Evolutionary conservation across 2,797 vertebrate genomes (phyloP), one percentile per base, ranked within the genome.

Genomic region (Merluccius polli): DNA sequence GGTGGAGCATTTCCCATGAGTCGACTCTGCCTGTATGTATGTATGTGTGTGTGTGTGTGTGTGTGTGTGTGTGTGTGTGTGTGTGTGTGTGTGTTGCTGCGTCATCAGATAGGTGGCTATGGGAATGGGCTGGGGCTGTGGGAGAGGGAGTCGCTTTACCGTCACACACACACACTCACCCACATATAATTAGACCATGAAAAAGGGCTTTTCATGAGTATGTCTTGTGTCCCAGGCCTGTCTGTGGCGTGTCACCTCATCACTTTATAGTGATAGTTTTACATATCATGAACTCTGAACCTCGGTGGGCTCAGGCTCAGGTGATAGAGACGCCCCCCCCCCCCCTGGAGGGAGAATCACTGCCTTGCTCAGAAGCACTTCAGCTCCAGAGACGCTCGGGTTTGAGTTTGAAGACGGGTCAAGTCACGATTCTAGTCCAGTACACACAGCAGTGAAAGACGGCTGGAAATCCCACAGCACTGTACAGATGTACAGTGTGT

Each of bases 81-180:
- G 68, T 70, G 68, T 70, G 68, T 70, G 68, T 70, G 68, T 32
- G 68, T 70, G 65, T 67, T 24, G 52, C 52, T 63, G 52, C 52
- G 2, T 63, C 52, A 63, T 63, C 52, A 63, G n/a, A 63, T 27
- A 24, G 59, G 24, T 63, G n/a, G n/a, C 24, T 27, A 3, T 63
- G 59, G 59, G 59, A 24, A 63, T 24, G 59, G 59, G 59, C 5
- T 12, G 48, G 59, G 24, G 59, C 59, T 63, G 59, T 63, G 59
- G 24, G 59, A 63, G 59, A 63, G 59, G 21, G 52, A 59, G 18
- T 59, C 18, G 59, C 6, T 63, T 24, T 12, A 63, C 59, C 9
- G 59, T 63, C 59, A 63, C 59, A 63, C 59, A 63, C 59, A 63
- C 24, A 27, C 0, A 8, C n/a, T 63, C 59, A 27, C 59, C n/a